Percentiles rank a stretch among this genome's conserved stretches.
Conservation (phyloP, 2,888 invertebrate genomes). For the Drosophila formosana region DNA sequence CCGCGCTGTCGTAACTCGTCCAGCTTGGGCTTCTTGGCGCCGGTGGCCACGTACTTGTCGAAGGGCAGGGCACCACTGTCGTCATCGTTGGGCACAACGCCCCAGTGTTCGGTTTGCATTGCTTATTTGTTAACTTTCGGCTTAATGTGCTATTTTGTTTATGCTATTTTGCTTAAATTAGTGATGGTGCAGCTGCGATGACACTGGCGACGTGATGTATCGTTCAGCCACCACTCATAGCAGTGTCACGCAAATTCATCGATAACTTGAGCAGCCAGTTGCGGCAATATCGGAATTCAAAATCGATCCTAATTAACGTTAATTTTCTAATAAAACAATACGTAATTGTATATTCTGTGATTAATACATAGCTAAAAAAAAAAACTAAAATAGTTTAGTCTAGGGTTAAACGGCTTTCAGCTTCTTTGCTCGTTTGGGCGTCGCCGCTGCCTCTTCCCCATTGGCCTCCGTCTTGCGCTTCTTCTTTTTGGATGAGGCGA, state of each 20-base stretch:
- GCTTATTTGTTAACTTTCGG: not conserved
- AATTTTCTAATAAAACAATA: not conserved
- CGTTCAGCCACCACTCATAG: too few relatives aligned
- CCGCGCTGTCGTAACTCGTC: conserved; percentile 67
- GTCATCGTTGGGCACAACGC: conserved; percentile 49
- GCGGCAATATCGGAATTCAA: too few relatives aligned
- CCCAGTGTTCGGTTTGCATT: conserved; percentile 65
- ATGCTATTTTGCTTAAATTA: not conserved
- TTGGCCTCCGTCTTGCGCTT: conserved; percentile 1
- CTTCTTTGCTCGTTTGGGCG: conserved; percentile 1
- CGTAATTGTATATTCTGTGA: conserved; percentile 9
- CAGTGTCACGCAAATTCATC: not conserved
- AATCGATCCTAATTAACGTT: not conserved
- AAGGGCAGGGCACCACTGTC: conserved; percentile 27
- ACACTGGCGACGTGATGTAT: too few relatives aligned
- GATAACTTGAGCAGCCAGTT: not conserved
- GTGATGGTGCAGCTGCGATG: not conserved
- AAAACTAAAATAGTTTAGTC: not conserved
- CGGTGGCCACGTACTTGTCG: conserved; percentile 62
- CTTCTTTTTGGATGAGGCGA: conserved; percentile 12
- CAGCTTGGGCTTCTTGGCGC: conserved; percentile 71
- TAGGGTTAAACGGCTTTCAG: conserved; percentile 2
- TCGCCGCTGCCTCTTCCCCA: not conserved
- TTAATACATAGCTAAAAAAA: conserved; percentile 16
- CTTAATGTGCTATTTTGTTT: conserved; percentile 2